A percentile compares a stretch with the other conserved stretches of the same genome.
Evolutionary conservation across 2,797 vertebrate species (phyloP).

Genomic region (Clarias pachynema): DNA sequence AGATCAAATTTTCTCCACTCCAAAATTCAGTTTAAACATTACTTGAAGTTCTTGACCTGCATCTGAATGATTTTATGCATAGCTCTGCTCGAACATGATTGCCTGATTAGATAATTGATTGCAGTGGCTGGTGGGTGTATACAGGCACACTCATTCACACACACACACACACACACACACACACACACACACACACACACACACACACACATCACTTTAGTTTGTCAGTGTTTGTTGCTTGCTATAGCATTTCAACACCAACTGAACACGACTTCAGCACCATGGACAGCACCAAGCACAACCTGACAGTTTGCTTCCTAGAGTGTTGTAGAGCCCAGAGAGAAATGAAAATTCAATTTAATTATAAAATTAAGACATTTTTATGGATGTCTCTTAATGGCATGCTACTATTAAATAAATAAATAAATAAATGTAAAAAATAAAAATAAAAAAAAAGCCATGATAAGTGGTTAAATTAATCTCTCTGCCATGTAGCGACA

Average conservation of each 20-base stretch:
- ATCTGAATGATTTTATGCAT: neutral
- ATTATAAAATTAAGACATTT: neutral
- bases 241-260: neutral
- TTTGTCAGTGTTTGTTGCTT: neutral
- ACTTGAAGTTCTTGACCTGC: too few species aligned
- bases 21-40: neutral
- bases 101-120: neutral
- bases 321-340: neutral
- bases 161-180: too few species aligned
- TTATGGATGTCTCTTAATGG: neutral
- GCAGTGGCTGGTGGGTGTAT: neutral
- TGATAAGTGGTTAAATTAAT: neutral
- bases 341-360: neutral
- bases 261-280: neutral
- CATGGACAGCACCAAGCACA: slow-evolving; percentile 1
- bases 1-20: neutral
- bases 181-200: too few species aligned
- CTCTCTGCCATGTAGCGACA: neutral
- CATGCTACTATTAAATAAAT: neutral
- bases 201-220: neutral
- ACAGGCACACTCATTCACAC: too few species aligned
- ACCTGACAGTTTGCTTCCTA: too few species aligned
- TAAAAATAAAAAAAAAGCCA: neutral
- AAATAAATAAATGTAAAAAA: too few species aligned
- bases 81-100: neutral